A percentile compares a stretch with the other conserved stretches of the same genome.
Conservation (phyloP, 2,888 invertebrate genomes). For the Lasioglossum pauxillum region DNA sequence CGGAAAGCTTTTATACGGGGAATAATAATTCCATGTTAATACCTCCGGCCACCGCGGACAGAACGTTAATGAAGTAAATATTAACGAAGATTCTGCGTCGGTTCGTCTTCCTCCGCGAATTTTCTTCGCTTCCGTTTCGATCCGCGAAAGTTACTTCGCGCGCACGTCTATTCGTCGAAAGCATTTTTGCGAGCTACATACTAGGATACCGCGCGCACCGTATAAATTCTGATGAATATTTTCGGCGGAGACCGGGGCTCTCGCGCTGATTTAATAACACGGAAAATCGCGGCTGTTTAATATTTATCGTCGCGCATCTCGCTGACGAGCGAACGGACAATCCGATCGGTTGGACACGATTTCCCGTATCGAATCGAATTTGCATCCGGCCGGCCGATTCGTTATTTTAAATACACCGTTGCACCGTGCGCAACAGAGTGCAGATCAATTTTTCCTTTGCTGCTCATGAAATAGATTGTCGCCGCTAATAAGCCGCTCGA, state of each 20-base stretch:
- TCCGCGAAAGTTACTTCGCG: neutral
- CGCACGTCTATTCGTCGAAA: conserved; percentile 16
- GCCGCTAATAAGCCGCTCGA: neutral
- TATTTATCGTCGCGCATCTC: conserved; percentile 31
- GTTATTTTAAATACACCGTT: neutral
- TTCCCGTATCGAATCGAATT: neutral
- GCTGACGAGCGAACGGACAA: neutral
- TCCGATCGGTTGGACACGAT: conserved; percentile 15
- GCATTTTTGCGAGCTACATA: conserved; percentile 7
- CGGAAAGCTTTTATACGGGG: neutral
- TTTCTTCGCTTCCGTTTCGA: neutral
- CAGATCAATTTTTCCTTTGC: neutral
- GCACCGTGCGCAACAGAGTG: neutral
- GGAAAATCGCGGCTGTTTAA: conserved; percentile 33
- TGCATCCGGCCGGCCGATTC: neutral
- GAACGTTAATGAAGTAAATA: conserved; percentile 19
- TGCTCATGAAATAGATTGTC: neutral
- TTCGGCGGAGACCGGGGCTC: conserved; percentile 5
- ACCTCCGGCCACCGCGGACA: neutral
- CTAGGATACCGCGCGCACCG: neutral
- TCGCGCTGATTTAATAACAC: conserved; percentile 29
- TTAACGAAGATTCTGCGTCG: conserved; percentile 31
- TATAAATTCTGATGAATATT: conserved; percentile 47
- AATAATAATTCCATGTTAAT: neutral
- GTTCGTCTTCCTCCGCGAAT: neutral